phyloP scores from a whole-genome alignment of 1,140 invertebrate species.

The Ooceraea biroi region DNA sequence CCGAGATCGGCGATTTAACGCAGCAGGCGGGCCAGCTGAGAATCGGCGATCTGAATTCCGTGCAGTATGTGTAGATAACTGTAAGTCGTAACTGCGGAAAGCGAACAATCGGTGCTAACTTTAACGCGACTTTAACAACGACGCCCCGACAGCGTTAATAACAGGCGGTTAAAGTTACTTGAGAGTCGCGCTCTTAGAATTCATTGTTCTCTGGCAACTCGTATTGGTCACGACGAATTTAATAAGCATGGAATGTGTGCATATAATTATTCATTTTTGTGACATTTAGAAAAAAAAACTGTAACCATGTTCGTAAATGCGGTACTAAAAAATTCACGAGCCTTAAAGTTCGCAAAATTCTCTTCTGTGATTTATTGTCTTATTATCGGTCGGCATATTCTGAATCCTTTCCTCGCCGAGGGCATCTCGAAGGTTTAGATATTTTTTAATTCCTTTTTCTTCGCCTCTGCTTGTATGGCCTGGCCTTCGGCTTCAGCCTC shows the following conservation, averaged over 20 bases:
- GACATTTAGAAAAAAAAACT: background rate
- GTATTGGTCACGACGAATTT: conserved; percentile 4
- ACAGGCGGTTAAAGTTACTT: conserved; percentile 39
- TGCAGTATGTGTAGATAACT: conserved; percentile 54
- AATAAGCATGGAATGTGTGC: background rate
- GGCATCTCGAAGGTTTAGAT: conserved; percentile 1
- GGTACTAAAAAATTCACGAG: background rate
- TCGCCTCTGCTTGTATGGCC: conserved; percentile 5
- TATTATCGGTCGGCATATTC: conserved; percentile 30
- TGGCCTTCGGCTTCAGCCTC: conserved; percentile 53
- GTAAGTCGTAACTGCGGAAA: conserved; percentile 67
- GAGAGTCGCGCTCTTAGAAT: conserved; percentile 46
- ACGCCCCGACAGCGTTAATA: conserved; percentile 60
- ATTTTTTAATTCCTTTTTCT: conserved; percentile 13
- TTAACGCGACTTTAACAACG: conserved; percentile 75
- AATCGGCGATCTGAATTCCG: conserved; percentile 66
- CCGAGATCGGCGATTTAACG: conserved; percentile 43
- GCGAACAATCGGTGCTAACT: conserved; percentile 63
- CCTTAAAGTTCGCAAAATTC: background rate
- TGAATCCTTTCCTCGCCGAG: conserved; percentile 30
- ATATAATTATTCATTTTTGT: background rate
- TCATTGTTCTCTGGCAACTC: conserved; percentile 39
- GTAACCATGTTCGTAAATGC: background rate
- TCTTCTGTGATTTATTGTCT: conserved; percentile 23
- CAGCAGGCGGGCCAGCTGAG: conserved; percentile 44